These are phyloP conservation scores for Anthrax anthrax DNA, from an alignment of 2,888 invertebrate genomes.

Conservation along the genomic window DNA sequence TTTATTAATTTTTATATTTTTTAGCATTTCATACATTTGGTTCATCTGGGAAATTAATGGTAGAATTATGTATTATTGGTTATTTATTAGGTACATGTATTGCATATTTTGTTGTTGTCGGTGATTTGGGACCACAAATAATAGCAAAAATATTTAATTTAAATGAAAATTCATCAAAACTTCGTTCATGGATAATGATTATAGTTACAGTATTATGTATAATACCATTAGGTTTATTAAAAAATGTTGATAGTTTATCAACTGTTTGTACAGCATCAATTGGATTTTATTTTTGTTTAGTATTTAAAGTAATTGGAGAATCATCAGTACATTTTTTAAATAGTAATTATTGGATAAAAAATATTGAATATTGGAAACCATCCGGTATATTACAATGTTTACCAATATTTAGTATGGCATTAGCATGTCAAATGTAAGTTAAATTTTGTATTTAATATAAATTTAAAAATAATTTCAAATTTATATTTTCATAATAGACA, in stretches of 20 bases:
- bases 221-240: conserved; percentile 72
- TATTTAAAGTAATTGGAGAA: conserved; percentile 69
- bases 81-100: conserved; percentile 89
- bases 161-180: conserved; percentile 48
- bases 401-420: conserved; percentile 92
- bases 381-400: conserved; percentile 79
- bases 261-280: conserved; percentile 81
- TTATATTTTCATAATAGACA: conserved; percentile 43
- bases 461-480: background rate
- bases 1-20: background rate
- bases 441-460: conserved; percentile 1
- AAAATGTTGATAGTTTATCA: conserved; percentile 80
- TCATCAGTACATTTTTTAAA: conserved; percentile 58
- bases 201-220: conserved; percentile 66
- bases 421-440: conserved; percentile 88
- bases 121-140: conserved; percentile 88
- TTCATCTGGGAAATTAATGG: conserved; percentile 73
- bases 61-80: conserved; percentile 86
- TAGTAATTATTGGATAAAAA: conserved; percentile 54
- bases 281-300: conserved; percentile 78
- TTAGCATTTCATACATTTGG: conserved; percentile 82
- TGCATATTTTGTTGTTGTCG: conserved; percentile 95
- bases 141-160: conserved; percentile 63
- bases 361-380: conserved; percentile 67
- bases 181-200: conserved; percentile 54